Conservation (phyloP, 1,140 invertebrate species). For the Hycleus cichorii region DNA sequence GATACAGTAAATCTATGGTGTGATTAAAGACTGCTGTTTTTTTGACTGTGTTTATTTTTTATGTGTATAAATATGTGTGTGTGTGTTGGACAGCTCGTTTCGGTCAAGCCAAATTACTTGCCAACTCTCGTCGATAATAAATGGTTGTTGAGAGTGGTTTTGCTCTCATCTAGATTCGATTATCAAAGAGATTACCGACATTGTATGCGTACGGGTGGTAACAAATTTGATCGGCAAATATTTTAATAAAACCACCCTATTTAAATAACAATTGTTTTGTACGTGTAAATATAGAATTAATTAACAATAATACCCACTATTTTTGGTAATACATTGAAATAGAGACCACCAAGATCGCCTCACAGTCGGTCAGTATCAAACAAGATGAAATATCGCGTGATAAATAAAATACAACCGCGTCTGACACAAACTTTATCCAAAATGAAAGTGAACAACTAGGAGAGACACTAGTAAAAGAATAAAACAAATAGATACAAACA, state of each 20-base stretch:
- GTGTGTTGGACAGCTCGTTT: background rate
- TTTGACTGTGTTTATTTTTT: constrained; percentile 3
- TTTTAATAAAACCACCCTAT: no score
- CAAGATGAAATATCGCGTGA: constrained; percentile 22
- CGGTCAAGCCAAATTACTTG: constrained; percentile 13
- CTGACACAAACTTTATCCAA: no score
- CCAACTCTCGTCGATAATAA: constrained; percentile 7
- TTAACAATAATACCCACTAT: no score
- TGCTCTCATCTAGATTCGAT: constrained; percentile 4
- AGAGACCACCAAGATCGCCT: constrained; percentile 8
- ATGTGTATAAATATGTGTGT: no score
- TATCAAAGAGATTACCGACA: constrained; percentile 12
- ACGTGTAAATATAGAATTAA: no score
- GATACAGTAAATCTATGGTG: constrained; percentile 2
- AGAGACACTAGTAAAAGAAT: background rate
- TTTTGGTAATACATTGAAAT: background rate
- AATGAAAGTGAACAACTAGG: background rate
- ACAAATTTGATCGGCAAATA: background rate
- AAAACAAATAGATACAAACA: background rate
- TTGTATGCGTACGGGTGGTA: background rate
- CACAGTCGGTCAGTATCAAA: constrained; percentile 13
- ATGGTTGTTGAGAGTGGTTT: constrained; percentile 13
- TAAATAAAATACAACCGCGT: constrained; percentile 15
- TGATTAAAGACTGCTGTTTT: constrained; percentile 12
- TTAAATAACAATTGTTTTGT: no score